phyloP scores from a whole-genome alignment of 2,888 invertebrate genomes.

The Agrochola lychnidis region DNA sequence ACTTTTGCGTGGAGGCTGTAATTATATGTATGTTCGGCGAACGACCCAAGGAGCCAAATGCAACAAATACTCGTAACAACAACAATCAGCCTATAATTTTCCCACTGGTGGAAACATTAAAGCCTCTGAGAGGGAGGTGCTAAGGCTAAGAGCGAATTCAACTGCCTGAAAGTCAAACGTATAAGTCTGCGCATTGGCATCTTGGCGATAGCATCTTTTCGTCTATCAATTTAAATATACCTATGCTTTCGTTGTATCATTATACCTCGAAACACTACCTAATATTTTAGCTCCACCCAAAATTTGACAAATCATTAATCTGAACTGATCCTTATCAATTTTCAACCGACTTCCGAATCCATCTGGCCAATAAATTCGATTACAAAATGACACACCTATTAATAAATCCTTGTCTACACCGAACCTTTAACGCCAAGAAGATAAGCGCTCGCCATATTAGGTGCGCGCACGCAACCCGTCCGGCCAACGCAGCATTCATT shows the following conservation, averaged over 20 bases:
- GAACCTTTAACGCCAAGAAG: conserved; percentile 22
- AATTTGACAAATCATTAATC: background rate
- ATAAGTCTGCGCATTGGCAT: background rate
- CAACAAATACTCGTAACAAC: background rate
- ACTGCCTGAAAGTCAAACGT: background rate
- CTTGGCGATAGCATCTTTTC: background rate
- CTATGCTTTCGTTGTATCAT: background rate
- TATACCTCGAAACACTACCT: background rate
- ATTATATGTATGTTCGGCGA: background rate
- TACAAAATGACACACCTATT: background rate
- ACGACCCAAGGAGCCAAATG: background rate
- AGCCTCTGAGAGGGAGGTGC: background rate
- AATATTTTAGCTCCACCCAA: background rate
- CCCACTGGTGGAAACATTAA: background rate
- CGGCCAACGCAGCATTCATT: conserved; percentile 70
- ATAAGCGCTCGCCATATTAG: conserved; percentile 70
- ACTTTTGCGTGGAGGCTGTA: too few relatives aligned
- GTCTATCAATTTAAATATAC: background rate
- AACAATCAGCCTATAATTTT: background rate
- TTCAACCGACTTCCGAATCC: background rate
- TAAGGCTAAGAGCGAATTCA: background rate
- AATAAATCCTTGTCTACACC: conserved; percentile 11
- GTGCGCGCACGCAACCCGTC: conserved; percentile 69
- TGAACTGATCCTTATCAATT: background rate
- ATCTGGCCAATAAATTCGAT: background rate